These are phyloP conservation scores for Acleris cristana DNA, from an alignment of 2,888 invertebrate genomes.

Conservation along the genomic window DNA sequence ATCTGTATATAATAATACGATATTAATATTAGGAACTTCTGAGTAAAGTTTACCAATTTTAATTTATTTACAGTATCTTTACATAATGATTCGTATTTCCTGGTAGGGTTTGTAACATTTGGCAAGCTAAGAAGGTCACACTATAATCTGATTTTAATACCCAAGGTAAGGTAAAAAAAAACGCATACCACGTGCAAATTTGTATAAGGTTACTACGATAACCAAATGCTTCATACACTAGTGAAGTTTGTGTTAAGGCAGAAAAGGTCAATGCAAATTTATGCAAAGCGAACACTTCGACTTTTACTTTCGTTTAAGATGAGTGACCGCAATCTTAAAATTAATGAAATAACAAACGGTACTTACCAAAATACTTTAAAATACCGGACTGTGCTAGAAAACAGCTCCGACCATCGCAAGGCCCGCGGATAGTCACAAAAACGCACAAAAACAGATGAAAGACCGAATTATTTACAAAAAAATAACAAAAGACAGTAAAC, in stretches of 20 bases:
- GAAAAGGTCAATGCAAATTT: slow-evolving; percentile 22
- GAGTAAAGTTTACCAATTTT: no score
- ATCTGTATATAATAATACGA: no score
- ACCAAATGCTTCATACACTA: slow-evolving; percentile 8
- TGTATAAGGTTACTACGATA: neutral
- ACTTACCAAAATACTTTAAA: slow-evolving; percentile 77
- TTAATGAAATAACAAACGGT: slow-evolving; percentile 18
- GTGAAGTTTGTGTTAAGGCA: neutral
- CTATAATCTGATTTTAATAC: neutral
- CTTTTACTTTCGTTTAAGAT: slow-evolving; percentile 31
- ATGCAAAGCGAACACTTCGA: slow-evolving; percentile 13
- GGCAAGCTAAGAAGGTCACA: slow-evolving; percentile 12
- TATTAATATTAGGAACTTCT: no score
- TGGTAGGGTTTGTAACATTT: slow-evolving; percentile 5
- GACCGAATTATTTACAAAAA: slow-evolving; percentile 33
- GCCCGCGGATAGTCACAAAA: slow-evolving; percentile 47
- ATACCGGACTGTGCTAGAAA: slow-evolving; percentile 80
- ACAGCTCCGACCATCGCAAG: slow-evolving; percentile 79
- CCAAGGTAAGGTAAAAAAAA: neutral
- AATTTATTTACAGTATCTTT: neutral
- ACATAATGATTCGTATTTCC: slow-evolving; percentile 1
- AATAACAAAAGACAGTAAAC: slow-evolving; percentile 39
- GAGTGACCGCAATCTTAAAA: slow-evolving; percentile 10
- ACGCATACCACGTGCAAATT: neutral
- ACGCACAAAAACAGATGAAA: slow-evolving; percentile 44